A percentile compares a stretch with the other conserved stretches of the same genome.
Evolutionary conservation across 2,113 vertebrate genomes (phyloP).

Genomic region (Xenus cinereus): DNA sequence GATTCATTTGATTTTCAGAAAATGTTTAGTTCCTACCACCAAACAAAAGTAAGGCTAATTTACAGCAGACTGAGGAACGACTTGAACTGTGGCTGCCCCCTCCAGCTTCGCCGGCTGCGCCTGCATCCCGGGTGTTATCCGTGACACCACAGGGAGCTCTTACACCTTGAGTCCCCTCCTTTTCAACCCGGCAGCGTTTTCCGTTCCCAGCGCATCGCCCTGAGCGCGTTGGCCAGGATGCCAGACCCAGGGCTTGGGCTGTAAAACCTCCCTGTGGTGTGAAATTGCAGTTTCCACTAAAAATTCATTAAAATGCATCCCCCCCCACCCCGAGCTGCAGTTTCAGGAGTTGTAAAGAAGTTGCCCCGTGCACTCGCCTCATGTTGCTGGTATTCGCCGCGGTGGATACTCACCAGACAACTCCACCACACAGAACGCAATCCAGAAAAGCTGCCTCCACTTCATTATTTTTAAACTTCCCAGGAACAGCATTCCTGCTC

Average conservation of each 20-base stretch:
- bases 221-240: fast-evolving
- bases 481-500: conserved; percentile 32
- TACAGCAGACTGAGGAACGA: neutral
- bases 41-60: neutral
- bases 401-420: conserved; percentile 63
- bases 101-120: fast-evolving
- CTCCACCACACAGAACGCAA: conserved; percentile 36
- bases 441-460: conserved; percentile 58
- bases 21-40: neutral
- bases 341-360: neutral
- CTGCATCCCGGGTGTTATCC: neutral
- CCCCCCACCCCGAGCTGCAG: neutral
- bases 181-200: neutral
- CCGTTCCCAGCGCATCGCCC: neutral
- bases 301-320: fast-evolving
- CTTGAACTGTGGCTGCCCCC: neutral
- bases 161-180: fast-evolving
- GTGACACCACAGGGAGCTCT: fast-evolving
- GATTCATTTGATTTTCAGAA: neutral
- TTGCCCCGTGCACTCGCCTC: neutral
- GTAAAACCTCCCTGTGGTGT: fast-evolving
- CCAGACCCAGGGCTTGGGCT: neutral
- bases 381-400: fast-evolving
- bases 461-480: conserved; percentile 8
- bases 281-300: fast-evolving